Evolutionary conservation across 1,140 invertebrate species (phyloP).

Genomic region (Drosophila seguyi): DNA sequence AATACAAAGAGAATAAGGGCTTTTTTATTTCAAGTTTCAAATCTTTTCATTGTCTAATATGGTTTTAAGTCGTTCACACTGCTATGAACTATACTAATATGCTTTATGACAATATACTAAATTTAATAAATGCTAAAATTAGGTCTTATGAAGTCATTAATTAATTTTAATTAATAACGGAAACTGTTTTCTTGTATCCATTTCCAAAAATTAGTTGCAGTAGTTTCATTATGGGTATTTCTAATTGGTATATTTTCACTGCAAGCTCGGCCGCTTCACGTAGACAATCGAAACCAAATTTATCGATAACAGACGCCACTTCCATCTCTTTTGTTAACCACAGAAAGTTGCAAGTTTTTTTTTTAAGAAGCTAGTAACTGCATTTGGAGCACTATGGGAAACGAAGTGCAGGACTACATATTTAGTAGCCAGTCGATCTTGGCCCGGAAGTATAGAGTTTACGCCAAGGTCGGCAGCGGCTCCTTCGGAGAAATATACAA

Average conservation of each 20-base stretch:
- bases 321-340: neutral
- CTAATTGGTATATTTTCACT: neutral
- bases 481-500: slow-evolving; percentile 99
- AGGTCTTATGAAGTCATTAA: neutral
- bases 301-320: slow-evolving; percentile 4
- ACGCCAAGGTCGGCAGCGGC: slow-evolving; percentile 88
- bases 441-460: neutral
- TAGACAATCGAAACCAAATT: neutral
- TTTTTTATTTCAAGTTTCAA: too few species aligned
- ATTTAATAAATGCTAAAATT: neutral
- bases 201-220: too few species aligned
- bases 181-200: neutral
- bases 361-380: neutral
- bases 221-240: neutral
- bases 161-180: neutral
- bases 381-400: neutral
- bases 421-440: neutral
- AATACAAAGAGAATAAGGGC: too few species aligned
- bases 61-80: too few species aligned
- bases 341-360: neutral
- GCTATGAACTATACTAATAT: too few species aligned
- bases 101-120: too few species aligned
- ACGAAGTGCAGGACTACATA: neutral
- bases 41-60: too few species aligned
- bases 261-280: neutral